phyloP scores from a whole-genome alignment of 2,113 vertebrate genomes.

The Bubo blakistoni region DNA sequence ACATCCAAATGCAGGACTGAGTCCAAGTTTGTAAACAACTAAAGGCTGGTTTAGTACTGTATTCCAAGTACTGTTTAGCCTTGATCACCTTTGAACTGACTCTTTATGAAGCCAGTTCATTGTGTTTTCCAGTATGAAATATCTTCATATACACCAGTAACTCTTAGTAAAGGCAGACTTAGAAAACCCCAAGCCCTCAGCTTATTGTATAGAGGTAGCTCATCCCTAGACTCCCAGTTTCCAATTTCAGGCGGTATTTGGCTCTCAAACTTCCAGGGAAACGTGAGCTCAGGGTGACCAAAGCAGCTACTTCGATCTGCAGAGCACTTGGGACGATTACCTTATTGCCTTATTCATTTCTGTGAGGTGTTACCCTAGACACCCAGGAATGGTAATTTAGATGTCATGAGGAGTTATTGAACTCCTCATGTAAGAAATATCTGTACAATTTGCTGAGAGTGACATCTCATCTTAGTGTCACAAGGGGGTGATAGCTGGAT shows the following conservation, averaged over 20 bases:
- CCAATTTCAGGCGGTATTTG: neutral
- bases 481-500: conserved; percentile 15
- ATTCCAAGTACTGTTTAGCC: neutral
- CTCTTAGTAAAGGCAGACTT: neutral
- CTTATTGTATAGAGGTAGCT: neutral
- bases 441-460: conserved; percentile 26
- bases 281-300: neutral
- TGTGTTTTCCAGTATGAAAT: neutral
- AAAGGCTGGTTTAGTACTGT: neutral
- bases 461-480: conserved; percentile 44
- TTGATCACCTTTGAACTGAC: neutral
- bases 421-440: conserved; percentile 8
- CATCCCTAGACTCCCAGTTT: neutral
- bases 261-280: neutral
- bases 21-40: neutral
- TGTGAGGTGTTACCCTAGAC: neutral
- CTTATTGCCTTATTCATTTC: conserved; percentile 2
- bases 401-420: conserved; percentile 13
- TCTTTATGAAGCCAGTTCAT: neutral
- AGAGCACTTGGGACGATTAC: neutral
- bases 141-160: neutral
- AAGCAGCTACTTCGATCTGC: neutral
- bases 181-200: neutral
- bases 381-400: conserved; percentile 34
- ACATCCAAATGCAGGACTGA: neutral